Evolutionary conservation across 2,113 vertebrate genomes (phyloP).

Genomic region (Ammodytes dubius): DNA sequence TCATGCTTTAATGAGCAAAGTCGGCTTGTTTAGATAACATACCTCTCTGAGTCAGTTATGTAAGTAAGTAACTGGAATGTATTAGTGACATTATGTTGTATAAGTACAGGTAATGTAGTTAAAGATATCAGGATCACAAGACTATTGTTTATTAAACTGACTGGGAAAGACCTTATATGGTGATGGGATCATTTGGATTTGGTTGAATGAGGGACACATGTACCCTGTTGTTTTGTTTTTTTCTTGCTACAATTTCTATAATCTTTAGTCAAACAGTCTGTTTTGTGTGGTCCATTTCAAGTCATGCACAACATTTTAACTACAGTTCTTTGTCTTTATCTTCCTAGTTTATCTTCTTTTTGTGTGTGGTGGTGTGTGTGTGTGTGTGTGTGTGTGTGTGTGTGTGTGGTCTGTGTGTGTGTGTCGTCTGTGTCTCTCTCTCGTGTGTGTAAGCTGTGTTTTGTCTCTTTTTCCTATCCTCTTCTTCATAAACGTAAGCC

Average conservation of each 20-base stretch:
- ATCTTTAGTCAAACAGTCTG: neutral
- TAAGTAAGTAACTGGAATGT: too few relatives aligned
- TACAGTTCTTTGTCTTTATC: conserved; percentile 16
- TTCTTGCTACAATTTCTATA: neutral
- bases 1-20: neutral
- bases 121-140: neutral
- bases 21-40: neutral
- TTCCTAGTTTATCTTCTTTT: neutral
- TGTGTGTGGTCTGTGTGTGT: too few relatives aligned
- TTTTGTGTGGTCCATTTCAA: conserved; percentile 6
- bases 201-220: neutral
- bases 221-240: neutral
- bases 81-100: too few relatives aligned
- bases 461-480: too few relatives aligned
- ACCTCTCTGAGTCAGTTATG: too few relatives aligned
- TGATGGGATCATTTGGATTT: neutral
- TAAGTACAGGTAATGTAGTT: neutral
- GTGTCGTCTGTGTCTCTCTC: too few relatives aligned
- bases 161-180: neutral
- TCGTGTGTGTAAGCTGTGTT: too few relatives aligned
- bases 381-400: too few relatives aligned
- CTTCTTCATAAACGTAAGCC: too few relatives aligned
- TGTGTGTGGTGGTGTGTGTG: too few relatives aligned
- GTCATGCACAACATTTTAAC: conserved; percentile 23
- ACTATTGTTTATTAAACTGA: neutral